Conservation (phyloP, 2,113 vertebrate species). For the Anthoscopus minutus region DNA sequence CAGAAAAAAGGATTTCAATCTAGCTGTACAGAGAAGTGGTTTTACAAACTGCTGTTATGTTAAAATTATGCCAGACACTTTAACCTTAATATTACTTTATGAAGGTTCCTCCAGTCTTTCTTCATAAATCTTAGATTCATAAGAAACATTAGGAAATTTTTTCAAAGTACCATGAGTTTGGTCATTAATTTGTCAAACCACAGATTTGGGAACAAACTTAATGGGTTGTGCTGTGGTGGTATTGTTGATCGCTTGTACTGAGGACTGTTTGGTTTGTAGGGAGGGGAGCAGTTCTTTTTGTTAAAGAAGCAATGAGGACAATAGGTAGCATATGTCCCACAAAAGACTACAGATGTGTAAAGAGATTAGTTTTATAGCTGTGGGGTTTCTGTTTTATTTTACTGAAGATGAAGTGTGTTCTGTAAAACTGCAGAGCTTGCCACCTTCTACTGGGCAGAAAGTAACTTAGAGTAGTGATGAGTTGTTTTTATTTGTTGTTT, state of each 20-base stretch:
- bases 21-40: not conserved
- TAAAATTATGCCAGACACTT: not conserved
- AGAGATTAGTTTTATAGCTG: not conserved
- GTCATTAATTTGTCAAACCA: not conserved
- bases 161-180: not conserved
- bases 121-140: not conserved
- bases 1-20: not conserved
- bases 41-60: not conserved
- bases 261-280: not conserved
- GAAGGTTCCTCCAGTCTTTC: not conserved
- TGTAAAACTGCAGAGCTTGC: not conserved
- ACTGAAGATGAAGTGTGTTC: not conserved
- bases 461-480: not conserved
- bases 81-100: not conserved
- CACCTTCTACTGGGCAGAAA: not conserved
- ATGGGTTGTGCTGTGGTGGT: not conserved
- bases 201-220: not conserved
- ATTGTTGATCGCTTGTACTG: not conserved
- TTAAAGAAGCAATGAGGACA: not conserved
- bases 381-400: not conserved
- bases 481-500: too few species aligned
- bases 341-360: not conserved
- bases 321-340: not conserved
- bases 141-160: not conserved
- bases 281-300: not conserved